Conservation (phyloP, 2,113 vertebrate genomes). For the Tragelaphus imberbis region DNA sequence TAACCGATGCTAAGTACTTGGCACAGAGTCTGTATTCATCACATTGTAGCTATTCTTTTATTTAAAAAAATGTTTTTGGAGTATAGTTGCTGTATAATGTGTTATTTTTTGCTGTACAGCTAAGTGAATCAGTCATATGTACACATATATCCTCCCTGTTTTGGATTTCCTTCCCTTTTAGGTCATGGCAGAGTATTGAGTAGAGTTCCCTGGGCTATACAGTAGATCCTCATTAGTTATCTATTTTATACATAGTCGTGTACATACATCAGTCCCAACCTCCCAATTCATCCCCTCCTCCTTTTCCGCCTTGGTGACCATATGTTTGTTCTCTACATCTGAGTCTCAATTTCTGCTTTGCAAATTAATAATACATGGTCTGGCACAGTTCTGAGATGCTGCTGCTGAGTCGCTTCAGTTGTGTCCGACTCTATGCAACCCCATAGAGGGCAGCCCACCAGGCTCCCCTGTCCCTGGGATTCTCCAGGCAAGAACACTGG, state of each 20-base stretch:
- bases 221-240: not conserved
- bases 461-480: too few species aligned
- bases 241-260: not conserved
- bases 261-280: not conserved
- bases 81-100: not conserved
- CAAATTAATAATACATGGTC: not conserved
- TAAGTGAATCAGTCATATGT: not conserved
- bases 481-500: too few species aligned
- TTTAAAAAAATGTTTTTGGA: not conserved
- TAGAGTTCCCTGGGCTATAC: not conserved
- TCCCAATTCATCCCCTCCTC: not conserved
- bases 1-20: not conserved
- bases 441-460: too few species aligned
- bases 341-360: not conserved
- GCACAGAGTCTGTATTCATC: not conserved
- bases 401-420: too few species aligned
- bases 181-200: not conserved
- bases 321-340: not conserved
- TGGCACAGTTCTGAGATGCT: not conserved
- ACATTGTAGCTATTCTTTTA: not conserved
- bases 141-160: not conserved
- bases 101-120: not conserved
- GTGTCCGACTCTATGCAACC: too few species aligned
- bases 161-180: not conserved
- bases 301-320: not conserved